phyloP scores from a whole-genome alignment of 2,888 invertebrate species.

The Bombylius discolor region DNA sequence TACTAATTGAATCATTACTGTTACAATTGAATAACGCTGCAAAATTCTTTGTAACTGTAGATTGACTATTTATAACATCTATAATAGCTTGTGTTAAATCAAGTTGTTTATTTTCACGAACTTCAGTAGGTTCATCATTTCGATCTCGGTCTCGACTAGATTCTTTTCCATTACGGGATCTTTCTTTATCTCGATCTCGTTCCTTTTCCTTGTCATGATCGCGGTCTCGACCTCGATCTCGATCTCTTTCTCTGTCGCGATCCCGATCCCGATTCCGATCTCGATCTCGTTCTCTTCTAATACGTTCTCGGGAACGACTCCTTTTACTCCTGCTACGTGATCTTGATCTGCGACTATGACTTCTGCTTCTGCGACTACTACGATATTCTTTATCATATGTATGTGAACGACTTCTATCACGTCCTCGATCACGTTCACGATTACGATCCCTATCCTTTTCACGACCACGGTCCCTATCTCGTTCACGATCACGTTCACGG shows the following conservation, averaged over 20 bases:
- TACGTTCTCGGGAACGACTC: conserved; percentile 12
- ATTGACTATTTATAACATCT: conserved; percentile 30
- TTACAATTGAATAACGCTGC: conserved; percentile 32
- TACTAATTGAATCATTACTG: conserved; percentile 33
- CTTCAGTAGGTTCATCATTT: conserved; percentile 5
- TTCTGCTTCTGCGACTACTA: conserved; percentile 10
- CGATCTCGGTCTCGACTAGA: not conserved
- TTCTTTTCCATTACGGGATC: conserved; percentile 19
- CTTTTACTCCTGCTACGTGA: conserved; percentile 3
- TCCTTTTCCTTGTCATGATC: conserved; percentile 38
- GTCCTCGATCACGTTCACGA: conserved; percentile 17
- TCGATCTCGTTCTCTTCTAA: conserved; percentile 14
- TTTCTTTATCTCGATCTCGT: conserved; percentile 38
- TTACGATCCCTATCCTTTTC: conserved; percentile 16
- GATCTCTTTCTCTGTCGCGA: conserved; percentile 33
- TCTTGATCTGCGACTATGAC: conserved; percentile 6
- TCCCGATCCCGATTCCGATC: conserved; percentile 29
- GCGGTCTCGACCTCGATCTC: conserved; percentile 39
- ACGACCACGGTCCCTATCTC: conserved; percentile 21
- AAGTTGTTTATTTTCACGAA: conserved; percentile 23
- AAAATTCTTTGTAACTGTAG: conserved; percentile 28
- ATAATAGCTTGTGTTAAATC: conserved; percentile 34
- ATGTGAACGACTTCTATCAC: conserved; percentile 17
- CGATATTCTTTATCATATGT: not conserved
- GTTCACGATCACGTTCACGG: conserved; percentile 8